Percentiles rank a stretch among this genome's conserved stretches.
Conservation (phyloP, 2,888 invertebrate species). For the Plebejus argus region DNA sequence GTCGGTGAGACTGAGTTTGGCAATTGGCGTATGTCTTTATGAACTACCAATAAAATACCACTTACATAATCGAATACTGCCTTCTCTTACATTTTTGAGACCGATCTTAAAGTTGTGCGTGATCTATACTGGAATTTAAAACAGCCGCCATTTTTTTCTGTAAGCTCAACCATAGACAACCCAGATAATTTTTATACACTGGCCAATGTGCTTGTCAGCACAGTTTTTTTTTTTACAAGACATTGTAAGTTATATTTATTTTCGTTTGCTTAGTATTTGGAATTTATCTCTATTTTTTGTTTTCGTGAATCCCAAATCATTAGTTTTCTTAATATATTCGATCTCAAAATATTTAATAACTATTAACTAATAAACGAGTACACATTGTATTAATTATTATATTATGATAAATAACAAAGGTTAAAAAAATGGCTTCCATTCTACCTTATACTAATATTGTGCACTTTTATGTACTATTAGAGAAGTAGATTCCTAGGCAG, state of each 20-base stretch:
- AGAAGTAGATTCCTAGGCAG: no score
- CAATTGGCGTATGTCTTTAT: no score
- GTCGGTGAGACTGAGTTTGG: no score
- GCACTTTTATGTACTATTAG: not conserved
- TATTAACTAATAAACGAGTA: not conserved
- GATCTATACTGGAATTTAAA: not conserved
- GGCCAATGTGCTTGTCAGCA: not conserved
- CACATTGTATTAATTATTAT: not conserved
- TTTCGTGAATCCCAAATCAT: not conserved
- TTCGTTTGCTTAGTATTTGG: not conserved
- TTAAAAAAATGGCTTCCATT: not conserved
- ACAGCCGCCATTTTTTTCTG: not conserved
- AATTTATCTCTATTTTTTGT: not conserved
- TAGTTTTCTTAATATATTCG: not conserved
- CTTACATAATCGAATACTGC: no score
- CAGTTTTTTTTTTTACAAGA: not conserved
- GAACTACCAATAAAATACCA: no score
- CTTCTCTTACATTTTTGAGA: no score
- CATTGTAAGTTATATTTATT: not conserved
- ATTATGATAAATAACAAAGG: not conserved
- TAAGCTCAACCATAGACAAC: not conserved
- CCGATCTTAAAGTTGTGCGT: not conserved
- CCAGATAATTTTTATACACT: not conserved
- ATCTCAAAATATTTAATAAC: conserved; percentile 11
- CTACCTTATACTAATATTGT: not conserved